Percentiles rank a stretch among this genome's conserved stretches.
Evolutionary conservation across 2,113 vertebrate genomes (phyloP).

Genomic region (Hemichromis elongatus): DNA sequence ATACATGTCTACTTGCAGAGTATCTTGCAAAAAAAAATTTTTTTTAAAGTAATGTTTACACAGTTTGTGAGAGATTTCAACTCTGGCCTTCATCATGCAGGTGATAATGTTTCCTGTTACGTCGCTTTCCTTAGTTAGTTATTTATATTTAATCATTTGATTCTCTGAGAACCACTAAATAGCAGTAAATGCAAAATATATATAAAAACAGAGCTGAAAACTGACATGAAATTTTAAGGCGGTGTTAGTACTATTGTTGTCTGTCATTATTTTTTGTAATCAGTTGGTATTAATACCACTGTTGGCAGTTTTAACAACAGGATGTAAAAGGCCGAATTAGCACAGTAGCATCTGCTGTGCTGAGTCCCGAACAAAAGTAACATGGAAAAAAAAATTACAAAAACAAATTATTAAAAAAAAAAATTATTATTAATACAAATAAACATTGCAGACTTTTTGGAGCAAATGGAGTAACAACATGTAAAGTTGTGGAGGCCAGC

Average conservation of each 20-base stretch:
- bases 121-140: neutral
- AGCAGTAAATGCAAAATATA: neutral
- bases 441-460: accelerated
- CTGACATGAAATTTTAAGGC: neutral
- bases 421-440: too few relatives aligned
- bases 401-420: too few relatives aligned
- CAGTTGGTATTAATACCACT: neutral
- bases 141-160: neutral
- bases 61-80: neutral
- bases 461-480: neutral
- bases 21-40: neutral
- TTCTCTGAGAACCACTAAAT: neutral
- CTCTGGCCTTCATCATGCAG: neutral
- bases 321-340: neutral
- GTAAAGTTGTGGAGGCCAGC: neutral
- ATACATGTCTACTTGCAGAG: accelerated
- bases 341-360: neutral
- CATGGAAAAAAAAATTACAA: neutral
- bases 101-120: neutral
- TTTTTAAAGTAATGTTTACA: too few relatives aligned
- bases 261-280: neutral
- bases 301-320: neutral
- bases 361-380: neutral
- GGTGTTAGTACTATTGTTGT: neutral
- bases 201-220: neutral